phyloP scores from a whole-genome alignment of 2,888 invertebrate species.

The Lochmaea crataegi region DNA sequence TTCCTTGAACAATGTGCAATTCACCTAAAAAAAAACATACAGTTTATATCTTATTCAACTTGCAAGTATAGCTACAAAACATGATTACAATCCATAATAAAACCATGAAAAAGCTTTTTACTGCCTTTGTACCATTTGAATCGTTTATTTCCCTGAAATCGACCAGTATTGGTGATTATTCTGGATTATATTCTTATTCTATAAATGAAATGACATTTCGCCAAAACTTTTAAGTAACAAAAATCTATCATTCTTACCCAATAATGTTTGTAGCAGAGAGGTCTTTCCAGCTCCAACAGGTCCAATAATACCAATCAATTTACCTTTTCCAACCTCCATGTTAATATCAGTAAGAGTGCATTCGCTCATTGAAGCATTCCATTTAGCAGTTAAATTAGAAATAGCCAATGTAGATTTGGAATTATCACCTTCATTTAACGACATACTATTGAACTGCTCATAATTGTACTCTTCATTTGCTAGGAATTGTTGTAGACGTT shows the following conservation, averaged over 20 bases:
- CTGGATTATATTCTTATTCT: too few species aligned
- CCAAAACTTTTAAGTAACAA: too few species aligned
- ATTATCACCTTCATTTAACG: slow-evolving; percentile 13
- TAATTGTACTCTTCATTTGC: slow-evolving; percentile 56
- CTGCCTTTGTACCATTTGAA: too few species aligned
- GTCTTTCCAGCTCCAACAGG: slow-evolving; percentile 75
- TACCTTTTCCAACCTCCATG: slow-evolving; percentile 54
- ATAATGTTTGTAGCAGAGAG: slow-evolving; percentile 77
- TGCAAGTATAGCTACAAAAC: too few species aligned
- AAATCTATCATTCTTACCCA: slow-evolving; percentile 58
- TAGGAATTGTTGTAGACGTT: slow-evolving; percentile 63
- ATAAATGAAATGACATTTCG: too few species aligned
- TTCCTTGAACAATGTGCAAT: slow-evolving; percentile 70
- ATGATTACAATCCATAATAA: too few species aligned
- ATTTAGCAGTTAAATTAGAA: slow-evolving; percentile 58
- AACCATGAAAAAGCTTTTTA: too few species aligned
- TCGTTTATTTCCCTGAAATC: too few species aligned
- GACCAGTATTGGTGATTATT: too few species aligned
- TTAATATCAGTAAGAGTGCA: slow-evolving; percentile 56
- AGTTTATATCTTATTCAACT: too few species aligned
- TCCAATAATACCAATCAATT: slow-evolving; percentile 69
- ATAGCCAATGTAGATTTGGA: slow-evolving; percentile 39
- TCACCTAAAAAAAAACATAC: slow-evolving; percentile 68
- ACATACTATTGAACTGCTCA: slow-evolving; percentile 6
- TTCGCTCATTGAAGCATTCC: slow-evolving; percentile 56